Base-by-base conservation (phyloP, 2,888 invertebrate genomes). In the Leucophenga montana region DNA sequence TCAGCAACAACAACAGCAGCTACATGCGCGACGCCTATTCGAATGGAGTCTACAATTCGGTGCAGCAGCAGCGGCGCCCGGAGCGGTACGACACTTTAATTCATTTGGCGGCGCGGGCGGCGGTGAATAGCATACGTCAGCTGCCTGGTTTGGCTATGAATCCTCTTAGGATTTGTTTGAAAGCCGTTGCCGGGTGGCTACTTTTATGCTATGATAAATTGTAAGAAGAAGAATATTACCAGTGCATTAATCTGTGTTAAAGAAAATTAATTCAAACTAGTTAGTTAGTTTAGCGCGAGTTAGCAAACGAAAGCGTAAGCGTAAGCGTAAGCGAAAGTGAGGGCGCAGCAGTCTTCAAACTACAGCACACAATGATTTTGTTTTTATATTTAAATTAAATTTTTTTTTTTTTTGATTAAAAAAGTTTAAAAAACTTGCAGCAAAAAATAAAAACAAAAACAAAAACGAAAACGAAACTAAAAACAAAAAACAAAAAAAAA, bases 31-130 rank as follows among this genome's bases (percentile, higher is more conserved):
- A 33, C 85, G 89, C 67, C 86, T 89, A 70, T 89, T 89, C 79
- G 89, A 89, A 83, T 84, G 89, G 86, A 89, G 89, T 75, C 79
- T 89, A 78, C 89, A 89, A 75, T 89, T 89, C 71, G 89, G 89
- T 56, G 88, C 89, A 14, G 86, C 88, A 48, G 85, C 88, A 27
- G 87, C 88, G 66, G 87, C 88, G 66, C 87, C 89, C 4, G 87
- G 88, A 66, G 85, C 88, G 31, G 89, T 89, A 68, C 86, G 89
- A 68, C 88, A 89, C 74, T 89, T 89, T 71, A 89, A 89, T 70
- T 86, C 87, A 70, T 89, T 88, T 75, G 88, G 88, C 71, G 88
- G 89, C 77, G 85, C 85, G 75, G 87, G 86, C 75, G 86, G 86
- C 71, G 89, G 88, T 73, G 89, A 89, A 88, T 89, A 88, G 87